Evolutionary conservation across 2,888 invertebrate genomes (phyloP).

Genomic region (Alentia gelatinosa): DNA sequence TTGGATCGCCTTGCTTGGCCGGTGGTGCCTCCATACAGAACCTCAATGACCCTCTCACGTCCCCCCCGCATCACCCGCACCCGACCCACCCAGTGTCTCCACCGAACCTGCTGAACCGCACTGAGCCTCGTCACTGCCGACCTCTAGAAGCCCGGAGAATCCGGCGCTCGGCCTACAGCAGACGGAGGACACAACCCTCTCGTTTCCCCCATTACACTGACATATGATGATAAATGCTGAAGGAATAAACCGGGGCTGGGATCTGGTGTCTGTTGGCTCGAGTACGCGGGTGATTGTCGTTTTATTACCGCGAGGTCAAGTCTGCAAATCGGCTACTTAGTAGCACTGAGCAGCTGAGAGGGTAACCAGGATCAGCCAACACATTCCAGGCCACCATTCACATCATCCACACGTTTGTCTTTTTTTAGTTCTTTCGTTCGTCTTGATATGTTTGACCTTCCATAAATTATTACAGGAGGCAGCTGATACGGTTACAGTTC

Average conservation of each 20-base stretch:
- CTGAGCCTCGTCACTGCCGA: too few relatives aligned
- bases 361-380: not conserved
- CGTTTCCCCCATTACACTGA: not conserved
- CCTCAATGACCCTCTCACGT: too few relatives aligned
- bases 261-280: not conserved
- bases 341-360: not conserved
- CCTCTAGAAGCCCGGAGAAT: too few relatives aligned
- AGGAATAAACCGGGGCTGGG: not conserved
- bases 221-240: not conserved
- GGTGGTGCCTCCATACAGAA: not conserved
- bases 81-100: not conserved
- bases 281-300: not conserved
- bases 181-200: not conserved
- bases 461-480: too few relatives aligned
- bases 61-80: not conserved
- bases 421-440: too few relatives aligned
- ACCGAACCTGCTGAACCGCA: not conserved
- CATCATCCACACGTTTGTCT: not conserved
- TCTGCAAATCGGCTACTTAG: not conserved
- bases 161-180: not conserved
- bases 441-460: not conserved
- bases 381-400: not conserved
- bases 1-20: not conserved
- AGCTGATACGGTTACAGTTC: too few relatives aligned
- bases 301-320: slow-evolving; percentile 1